Base-by-base conservation (phyloP, 1,140 invertebrate genomes). In the Drosophila auraria region DNA sequence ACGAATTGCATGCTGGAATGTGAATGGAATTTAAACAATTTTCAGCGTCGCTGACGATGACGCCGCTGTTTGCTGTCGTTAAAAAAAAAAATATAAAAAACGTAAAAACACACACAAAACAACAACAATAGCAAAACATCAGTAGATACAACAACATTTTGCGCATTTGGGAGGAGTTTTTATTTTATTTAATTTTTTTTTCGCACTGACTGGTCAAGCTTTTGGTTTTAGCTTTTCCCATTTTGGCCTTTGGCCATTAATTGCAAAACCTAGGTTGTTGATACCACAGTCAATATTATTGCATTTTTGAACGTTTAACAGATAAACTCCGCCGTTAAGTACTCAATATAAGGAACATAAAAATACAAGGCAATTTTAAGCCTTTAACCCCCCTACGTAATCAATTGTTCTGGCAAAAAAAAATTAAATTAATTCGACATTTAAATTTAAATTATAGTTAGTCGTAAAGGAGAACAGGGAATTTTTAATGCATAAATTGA, bases 1-100 rank as follows among this genome's bases (percentile, higher is more conserved):
- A 84, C 81, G 86, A 92, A 92, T 92, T 92, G 91, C 91, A 92
- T 92, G 91, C 84, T 92, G 91, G 91, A 92, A 92, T 92, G 91
- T 92, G 91, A 92, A 92, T 92, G 91, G 91, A 92, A 92, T 92
- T 87, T 78, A 57, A 92, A 87, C 83, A 83, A 92, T 92, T 91
- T 92, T 84, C 75, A 91, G 77, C 91, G 80, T 91, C 75, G 84
- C 86, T 87, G 84, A 78, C 84, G 83, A 89, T 89, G 83, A 87
- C 83, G 83, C 83, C 83, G 83, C 63, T 44, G 68, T 69, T 83
- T 57, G 82, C 17, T 64, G 77, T 45, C 53, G 59, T 27, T 17
- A 61, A 62, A 30, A 75, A 62, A 49, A 54, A 30, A 33, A 40
- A 53, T 33, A 50, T 56, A 23, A 65, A 33, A 62, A 69, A 69